Evolutionary conservation across 1,140 invertebrate species (phyloP).

Genomic region (Drosophila lini): DNA sequence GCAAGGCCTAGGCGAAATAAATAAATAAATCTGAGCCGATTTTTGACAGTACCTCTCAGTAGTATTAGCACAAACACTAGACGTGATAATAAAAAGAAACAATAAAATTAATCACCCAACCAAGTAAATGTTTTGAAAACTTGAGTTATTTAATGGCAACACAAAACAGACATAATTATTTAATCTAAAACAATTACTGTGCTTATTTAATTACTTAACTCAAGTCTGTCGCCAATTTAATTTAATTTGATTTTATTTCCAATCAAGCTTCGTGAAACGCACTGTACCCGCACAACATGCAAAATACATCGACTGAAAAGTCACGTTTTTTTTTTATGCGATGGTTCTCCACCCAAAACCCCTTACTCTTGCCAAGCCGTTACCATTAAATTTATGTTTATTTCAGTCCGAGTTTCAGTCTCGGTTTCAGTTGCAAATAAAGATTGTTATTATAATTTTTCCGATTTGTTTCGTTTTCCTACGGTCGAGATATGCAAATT

Average conservation of each 20-base stretch:
- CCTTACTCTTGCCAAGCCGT: slow-evolving; percentile 43
- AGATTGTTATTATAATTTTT: slow-evolving; percentile 52
- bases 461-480: slow-evolving; percentile 37
- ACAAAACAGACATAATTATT: slow-evolving; percentile 21
- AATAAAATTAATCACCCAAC: slow-evolving; percentile 8
- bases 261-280: slow-evolving; percentile 10
- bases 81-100: slow-evolving; percentile 9
- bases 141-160: background rate
- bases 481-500: slow-evolving; percentile 40
- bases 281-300: slow-evolving; percentile 22
- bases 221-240: background rate
- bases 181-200: slow-evolving; percentile 10
- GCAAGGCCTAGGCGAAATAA: slow-evolving; percentile 38
- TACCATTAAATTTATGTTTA: slow-evolving; percentile 59
- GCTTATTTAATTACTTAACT: background rate
- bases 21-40: slow-evolving; percentile 19
- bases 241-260: slow-evolving; percentile 5
- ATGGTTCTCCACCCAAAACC: slow-evolving; percentile 23
- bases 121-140: slow-evolving; percentile 13
- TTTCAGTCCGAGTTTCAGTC: slow-evolving; percentile 32
- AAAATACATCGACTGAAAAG: slow-evolving; percentile 44
- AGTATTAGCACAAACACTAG: background rate
- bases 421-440: slow-evolving; percentile 30
- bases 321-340: slow-evolving; percentile 73
- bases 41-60: slow-evolving; percentile 8